Base-by-base conservation (phyloP, 2,113 vertebrate species). In the Calidris pugnax region DNA sequence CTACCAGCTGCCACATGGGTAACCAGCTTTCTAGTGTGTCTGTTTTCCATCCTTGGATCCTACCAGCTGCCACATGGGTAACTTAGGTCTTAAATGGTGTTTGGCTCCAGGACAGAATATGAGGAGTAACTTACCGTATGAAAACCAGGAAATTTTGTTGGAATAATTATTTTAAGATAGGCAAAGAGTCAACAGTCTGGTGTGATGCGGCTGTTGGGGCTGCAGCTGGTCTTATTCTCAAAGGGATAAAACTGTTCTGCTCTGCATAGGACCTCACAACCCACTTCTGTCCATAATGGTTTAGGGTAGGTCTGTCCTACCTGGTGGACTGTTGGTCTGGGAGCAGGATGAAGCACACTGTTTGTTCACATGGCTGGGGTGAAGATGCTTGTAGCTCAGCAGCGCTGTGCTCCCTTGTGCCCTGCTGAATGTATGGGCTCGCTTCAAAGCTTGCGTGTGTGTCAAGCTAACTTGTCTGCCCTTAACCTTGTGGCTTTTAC, bases 401-500 rank as follows among this genome's bases (percentile, higher is more conserved):
- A 78, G 62, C 27, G 47, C 35, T 1, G 0, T 84, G 72, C 12
- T 15, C 23, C 18, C 33, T 85, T 1, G 1, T 56, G 53, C 87
- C 56, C 92, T 94, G 87, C 71, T 56, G 74, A 91, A 56, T 78
- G 23, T 69, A 69, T 39, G 43, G 51, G 27, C 30, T 84, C 30
- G 30, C 69, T 57, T 81, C 45, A 55, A 63, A 51, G 35, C 39
- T 68, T 47, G 28, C 7, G 60, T 41, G 55, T 33, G 26, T 78
- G 55, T 86, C 59, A 41, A 37, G 32, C 41, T 57, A 63, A 30
- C 5, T 16, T 47, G 75, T 55, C 41, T 87, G 56, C 51, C 68
- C 64, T 92, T 89, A 90, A 74, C 86, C 69, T 39, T 72, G 56
- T 78, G 81, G 51, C 84, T 92, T 87, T 91, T 89, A 30, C 43